A percentile compares a stretch with the other conserved stretches of the same genome.
These are phyloP conservation scores for Brachionus koreanus DNA, from an alignment of 1,140 invertebrate species.

Conservation along the genomic window DNA sequence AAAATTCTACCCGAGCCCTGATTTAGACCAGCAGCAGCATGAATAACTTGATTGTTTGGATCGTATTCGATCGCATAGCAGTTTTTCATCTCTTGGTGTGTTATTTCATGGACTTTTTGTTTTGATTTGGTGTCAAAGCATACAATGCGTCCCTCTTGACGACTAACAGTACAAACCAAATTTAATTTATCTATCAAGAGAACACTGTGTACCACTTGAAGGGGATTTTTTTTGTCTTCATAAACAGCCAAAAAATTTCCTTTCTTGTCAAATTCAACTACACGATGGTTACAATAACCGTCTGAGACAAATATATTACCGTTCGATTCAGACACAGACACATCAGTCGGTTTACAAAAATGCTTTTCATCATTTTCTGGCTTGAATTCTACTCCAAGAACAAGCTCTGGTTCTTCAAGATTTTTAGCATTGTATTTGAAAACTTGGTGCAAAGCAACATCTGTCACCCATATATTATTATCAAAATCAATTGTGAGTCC, in stretches of 20 bases:
- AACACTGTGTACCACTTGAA: constrained; percentile 13
- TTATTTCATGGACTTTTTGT: not conserved
- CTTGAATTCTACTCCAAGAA: constrained; percentile 74
- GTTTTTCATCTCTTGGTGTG: constrained; percentile 24
- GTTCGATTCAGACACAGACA: constrained; percentile 71
- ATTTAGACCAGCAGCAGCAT: constrained; percentile 24
- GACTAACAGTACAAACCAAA: constrained; percentile 34
- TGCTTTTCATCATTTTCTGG: constrained; percentile 68
- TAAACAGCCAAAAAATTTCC: constrained; percentile 64
- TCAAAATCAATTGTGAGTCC: constrained; percentile 78
- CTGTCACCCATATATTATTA: constrained; percentile 86
- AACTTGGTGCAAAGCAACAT: constrained; percentile 91
- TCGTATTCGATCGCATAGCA: constrained; percentile 42
- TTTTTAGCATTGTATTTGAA: constrained; percentile 65
- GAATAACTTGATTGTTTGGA: constrained; percentile 16
- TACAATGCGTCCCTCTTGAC: constrained; percentile 40
- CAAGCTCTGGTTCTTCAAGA: constrained; percentile 66
- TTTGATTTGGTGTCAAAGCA: constrained; percentile 15
- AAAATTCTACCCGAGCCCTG: constrained; percentile 4
- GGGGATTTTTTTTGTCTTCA: constrained; percentile 48
- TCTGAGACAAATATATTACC: constrained; percentile 90
- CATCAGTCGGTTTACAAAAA: constrained; percentile 87
- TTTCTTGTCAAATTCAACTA: constrained; percentile 74
- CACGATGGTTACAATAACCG: constrained; percentile 83
- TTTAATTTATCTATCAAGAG: constrained; percentile 1